Conservation (phyloP, 2,113 vertebrate genomes). For the Prunella fulvescens region DNA sequence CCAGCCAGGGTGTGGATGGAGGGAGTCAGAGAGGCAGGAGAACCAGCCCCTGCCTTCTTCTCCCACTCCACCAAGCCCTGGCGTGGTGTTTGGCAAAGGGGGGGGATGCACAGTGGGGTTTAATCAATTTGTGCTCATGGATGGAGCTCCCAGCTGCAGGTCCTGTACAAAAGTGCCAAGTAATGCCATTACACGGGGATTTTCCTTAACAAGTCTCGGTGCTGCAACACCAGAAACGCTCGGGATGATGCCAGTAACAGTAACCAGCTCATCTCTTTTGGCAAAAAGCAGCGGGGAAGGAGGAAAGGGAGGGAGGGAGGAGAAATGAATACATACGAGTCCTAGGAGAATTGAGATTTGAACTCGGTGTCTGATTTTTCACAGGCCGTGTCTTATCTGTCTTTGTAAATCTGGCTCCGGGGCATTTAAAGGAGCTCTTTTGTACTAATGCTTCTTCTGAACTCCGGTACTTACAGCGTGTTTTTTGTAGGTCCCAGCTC, state of each 20-base stretch:
- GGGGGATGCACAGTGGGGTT: not conserved
- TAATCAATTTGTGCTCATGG: not conserved
- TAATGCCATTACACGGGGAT: constrained; percentile 27
- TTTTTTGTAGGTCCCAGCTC: not conserved
- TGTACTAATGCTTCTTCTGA: not conserved
- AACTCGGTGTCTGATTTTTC: not conserved
- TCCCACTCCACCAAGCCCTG: not conserved
- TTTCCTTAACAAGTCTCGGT: not conserved
- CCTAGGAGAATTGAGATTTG: constrained; percentile 12
- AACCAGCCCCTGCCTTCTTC: not conserved
- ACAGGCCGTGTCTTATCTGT: not conserved
- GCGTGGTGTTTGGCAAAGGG: not conserved
- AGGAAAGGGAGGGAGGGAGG: not conserved
- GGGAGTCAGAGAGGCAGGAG: not conserved
- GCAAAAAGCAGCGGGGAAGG: not conserved
- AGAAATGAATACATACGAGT: not conserved
- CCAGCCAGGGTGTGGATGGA: not conserved
- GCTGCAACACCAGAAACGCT: not conserved
- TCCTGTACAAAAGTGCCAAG: not conserved
- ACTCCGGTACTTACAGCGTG: not conserved
- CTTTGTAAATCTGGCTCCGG: not conserved
- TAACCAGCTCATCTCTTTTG: constrained; percentile 42
- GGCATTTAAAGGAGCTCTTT: not conserved
- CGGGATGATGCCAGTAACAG: constrained; percentile 7
- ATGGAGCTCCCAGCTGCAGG: not conserved